phyloP scores from a whole-genome alignment of 2,113 vertebrate species.

The Microtus richardsoni region DNA sequence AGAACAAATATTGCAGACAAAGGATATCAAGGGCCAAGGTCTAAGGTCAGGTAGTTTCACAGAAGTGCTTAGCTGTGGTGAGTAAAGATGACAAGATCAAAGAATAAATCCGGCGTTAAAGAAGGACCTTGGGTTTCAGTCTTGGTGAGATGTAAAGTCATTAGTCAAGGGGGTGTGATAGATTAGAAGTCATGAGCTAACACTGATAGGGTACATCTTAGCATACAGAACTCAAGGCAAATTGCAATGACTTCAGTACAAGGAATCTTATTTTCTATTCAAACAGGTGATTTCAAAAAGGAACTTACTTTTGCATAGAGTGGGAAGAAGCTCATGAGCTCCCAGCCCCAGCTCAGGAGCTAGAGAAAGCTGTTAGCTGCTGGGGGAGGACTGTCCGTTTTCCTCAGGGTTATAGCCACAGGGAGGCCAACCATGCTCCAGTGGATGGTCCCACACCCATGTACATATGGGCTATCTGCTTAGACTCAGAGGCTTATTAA shows the following conservation, averaged over 20 bases:
- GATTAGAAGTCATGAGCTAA: background rate
- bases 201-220: background rate
- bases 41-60: background rate
- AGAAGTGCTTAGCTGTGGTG: background rate
- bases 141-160: background rate
- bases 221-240: background rate
- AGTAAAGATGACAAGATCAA: background rate
- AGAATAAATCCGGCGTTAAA: background rate
- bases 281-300: constrained; percentile 7
- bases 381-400: background rate
- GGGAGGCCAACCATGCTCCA: background rate
- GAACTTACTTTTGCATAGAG: background rate
- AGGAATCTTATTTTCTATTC: background rate
- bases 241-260: background rate
- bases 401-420: background rate
- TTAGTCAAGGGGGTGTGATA: background rate
- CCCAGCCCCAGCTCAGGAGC: background rate
- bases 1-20: background rate
- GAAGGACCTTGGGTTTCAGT: background rate
- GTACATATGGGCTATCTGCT: background rate
- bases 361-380: background rate
- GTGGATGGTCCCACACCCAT: background rate
- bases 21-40: background rate
- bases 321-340: background rate
- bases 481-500: background rate